Evolutionary conservation across 2,113 vertebrate genomes (phyloP), one percentile per base, ranked within the genome.

Genomic region (Lepus americanus): DNA sequence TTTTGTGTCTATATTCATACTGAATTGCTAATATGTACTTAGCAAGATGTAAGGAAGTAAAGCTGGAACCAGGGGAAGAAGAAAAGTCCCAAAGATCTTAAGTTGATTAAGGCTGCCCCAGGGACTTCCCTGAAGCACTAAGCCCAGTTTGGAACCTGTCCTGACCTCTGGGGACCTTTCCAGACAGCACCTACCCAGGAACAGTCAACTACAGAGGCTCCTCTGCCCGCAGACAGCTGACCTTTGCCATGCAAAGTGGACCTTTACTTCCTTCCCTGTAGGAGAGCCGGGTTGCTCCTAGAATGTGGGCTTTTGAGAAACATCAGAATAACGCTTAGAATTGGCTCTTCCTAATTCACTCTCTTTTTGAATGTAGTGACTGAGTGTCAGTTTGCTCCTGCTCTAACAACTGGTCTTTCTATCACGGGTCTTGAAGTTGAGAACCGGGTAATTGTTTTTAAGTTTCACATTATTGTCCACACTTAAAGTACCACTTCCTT

Each of bases 91-190:
- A 96, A 96, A 98, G 98, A 98, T 97, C 98, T 98, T 95, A 97
- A 97, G 96, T 97, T 97, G 97, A 95, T 98, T 96, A 97, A 97
- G 66, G 79, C 97, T 87, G 97, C 97, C 97, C 44, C 1, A 91
- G 93, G 98, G 97, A 97, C 96, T 94, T 98, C 98, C 98, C 98
- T 79, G 77, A 94, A 97, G 97, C 98, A 95, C 85, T 95, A 93
- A 98, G 96, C 97, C 98, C 97, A 98, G 92, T 96, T 97, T 96
- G 97, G 98, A 98, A 98, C 98, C 98, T 98, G 94, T 98, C 95
- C 97, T 97, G 92, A 97, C 98, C 98, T 98, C 97, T 96, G 77
- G 96, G 97, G 97, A 97, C 97, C 1, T 9, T 70, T 74, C 83
- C 59, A 97, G 95, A 98, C 98, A 98, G 97, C 97, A 97, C 96